These are phyloP conservation scores for Tenthredo livida DNA, from an alignment of 2,888 invertebrate species.

Conservation along the genomic window DNA sequence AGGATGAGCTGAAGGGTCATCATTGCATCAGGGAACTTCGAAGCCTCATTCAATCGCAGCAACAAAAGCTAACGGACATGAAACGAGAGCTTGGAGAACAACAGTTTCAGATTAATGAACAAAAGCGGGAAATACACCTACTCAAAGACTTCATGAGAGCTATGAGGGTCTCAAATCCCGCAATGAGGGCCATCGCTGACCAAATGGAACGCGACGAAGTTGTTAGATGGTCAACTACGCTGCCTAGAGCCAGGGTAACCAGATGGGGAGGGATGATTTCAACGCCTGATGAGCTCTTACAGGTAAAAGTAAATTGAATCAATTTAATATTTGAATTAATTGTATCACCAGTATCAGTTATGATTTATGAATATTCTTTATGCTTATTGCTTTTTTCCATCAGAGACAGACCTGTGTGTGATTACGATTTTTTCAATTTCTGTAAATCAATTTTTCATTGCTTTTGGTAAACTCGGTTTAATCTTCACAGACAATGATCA, in stretches of 20 bases:
- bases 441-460: not conserved
- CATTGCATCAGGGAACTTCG: slow-evolving; percentile 95
- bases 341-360: not conserved
- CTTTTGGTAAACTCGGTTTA: not conserved
- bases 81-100: slow-evolving; percentile 93
- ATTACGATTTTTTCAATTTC: not conserved
- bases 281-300: slow-evolving; percentile 96
- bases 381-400: too few relatives aligned
- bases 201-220: slow-evolving; percentile 98
- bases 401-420: not conserved
- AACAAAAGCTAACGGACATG: slow-evolving; percentile 91
- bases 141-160: slow-evolving; percentile 97
- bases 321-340: slow-evolving; percentile 22
- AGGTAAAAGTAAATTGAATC: slow-evolving; percentile 80
- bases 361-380: too few relatives aligned
- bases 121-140: slow-evolving; percentile 92
- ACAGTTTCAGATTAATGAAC: slow-evolving; percentile 92
- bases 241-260: slow-evolving; percentile 92
- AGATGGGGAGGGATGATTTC: slow-evolving; percentile 99
- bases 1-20: slow-evolving; percentile 96
- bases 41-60: slow-evolving; percentile 90
- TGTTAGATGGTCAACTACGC: slow-evolving; percentile 91
- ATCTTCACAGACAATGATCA: slow-evolving; percentile 91
- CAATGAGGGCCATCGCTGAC: slow-evolving; percentile 94
- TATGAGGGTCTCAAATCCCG: slow-evolving; percentile 94